phyloP scores from a whole-genome alignment of 1,140 invertebrate species.

The Tetramorium parvispinum region DNA sequence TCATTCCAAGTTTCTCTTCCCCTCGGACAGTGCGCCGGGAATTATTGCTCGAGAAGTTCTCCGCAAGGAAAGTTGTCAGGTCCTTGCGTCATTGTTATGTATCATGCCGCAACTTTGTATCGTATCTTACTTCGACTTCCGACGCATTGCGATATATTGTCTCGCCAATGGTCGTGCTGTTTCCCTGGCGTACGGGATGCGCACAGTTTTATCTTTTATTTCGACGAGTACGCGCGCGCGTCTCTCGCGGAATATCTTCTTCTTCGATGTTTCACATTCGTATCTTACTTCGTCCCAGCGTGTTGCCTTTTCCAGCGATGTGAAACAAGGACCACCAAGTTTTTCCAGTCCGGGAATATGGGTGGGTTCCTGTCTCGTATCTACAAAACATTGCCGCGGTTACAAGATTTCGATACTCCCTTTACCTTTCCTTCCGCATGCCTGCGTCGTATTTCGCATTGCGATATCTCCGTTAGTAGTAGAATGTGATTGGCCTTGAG shows the following conservation, averaged over 20 bases:
- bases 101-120: slow-evolving; percentile 49
- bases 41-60: slow-evolving; percentile 51
- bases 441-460: slow-evolving; percentile 1
- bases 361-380: background rate
- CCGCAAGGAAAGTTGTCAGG: slow-evolving; percentile 35
- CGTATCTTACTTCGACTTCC: slow-evolving; percentile 31
- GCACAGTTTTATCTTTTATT: slow-evolving; percentile 35
- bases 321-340: background rate
- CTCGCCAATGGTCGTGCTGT: slow-evolving; percentile 15
- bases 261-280: slow-evolving; percentile 41
- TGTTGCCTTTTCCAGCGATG: background rate
- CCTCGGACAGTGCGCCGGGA: slow-evolving; percentile 3
- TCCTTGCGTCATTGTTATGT: slow-evolving; percentile 39
- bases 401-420: slow-evolving; percentile 56
- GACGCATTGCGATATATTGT: slow-evolving; percentile 38
- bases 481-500: slow-evolving; percentile 10
- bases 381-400: slow-evolving; percentile 24
- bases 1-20: background rate
- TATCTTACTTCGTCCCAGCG: slow-evolving; percentile 16
- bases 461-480: background rate
- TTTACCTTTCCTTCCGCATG: slow-evolving; percentile 1
- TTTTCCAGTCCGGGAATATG: slow-evolving; percentile 5
- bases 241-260: slow-evolving; percentile 9
- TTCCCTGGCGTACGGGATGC: background rate
- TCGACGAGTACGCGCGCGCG: too few relatives aligned